These are phyloP conservation scores for Hirtodrosophila confusa DNA, from an alignment of 2,888 invertebrate genomes.

Conservation along the genomic window DNA sequence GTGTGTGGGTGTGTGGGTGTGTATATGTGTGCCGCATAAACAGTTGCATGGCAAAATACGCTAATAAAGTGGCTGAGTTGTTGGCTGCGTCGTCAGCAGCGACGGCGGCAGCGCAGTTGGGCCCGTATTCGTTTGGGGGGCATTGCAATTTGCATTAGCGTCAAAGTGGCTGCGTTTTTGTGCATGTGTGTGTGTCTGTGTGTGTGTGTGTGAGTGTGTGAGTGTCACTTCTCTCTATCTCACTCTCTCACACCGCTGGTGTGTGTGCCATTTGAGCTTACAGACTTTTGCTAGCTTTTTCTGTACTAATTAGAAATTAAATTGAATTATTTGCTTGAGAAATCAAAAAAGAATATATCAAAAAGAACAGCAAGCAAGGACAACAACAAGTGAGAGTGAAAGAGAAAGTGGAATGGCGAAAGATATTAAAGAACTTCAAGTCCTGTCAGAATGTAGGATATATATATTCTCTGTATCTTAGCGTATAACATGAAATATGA, in stretches of 20 bases:
- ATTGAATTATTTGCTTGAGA: constrained; percentile 79
- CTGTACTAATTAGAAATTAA: constrained; percentile 73
- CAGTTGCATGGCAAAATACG: constrained; percentile 81
- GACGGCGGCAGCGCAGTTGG: constrained; percentile 29
- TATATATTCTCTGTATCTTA: too few species aligned
- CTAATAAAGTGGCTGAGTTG: constrained; percentile 80
- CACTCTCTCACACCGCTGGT: not conserved
- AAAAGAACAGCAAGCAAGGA: constrained; percentile 8
- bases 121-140: constrained; percentile 26
- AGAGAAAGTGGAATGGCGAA: not conserved
- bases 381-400: constrained; percentile 9
- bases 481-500: too few species aligned
- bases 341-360: constrained; percentile 61
- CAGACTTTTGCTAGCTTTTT: constrained; percentile 48
- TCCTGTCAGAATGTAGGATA: too few species aligned
- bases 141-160: constrained; percentile 77
- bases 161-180: constrained; percentile 78
- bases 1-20: constrained; percentile 9
- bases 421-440: too few species aligned
- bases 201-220: not conserved
- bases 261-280: constrained; percentile 34
- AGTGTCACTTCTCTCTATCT: constrained; percentile 10
- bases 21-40: constrained; percentile 68
- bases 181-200: constrained; percentile 39
- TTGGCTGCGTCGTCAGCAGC: constrained; percentile 42